Evolutionary conservation across 2,797 vertebrate species (phyloP), one percentile per base, ranked within the genome.

Genomic region (Pipistrellus pygmaeus): DNA sequence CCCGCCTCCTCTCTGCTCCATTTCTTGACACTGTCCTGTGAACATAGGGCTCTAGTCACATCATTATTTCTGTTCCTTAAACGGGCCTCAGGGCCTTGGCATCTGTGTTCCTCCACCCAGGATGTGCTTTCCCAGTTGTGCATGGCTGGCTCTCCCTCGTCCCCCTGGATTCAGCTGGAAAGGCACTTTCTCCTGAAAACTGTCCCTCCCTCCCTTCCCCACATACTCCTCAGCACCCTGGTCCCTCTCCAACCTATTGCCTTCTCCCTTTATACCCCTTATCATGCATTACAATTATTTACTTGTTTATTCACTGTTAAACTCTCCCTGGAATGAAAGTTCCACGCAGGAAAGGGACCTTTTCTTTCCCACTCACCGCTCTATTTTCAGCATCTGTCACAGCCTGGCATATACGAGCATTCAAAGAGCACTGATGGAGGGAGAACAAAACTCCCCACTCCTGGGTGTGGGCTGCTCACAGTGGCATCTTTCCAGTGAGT

Each of bases 291-390:
- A 84, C 48, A 85, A 57, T 82, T 12, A 76, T 20, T 30, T 30
- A 71, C 35, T 89, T 57, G 1, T 25, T 76, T 46, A 38, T 62
- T 72, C 71, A 84, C 2, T 88, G 23, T 41, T 80, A 83, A 90
- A n/a, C 14, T 2, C 11, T 93, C 60, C 46, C 38, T 68, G 41
- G 32, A 73, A 68, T 75, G 41, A 77, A 96, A 88, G 21, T 55
- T 60, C 84, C 82, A 30, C 8, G 46, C 23, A 93, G 72, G 64
- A 66, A 93, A 88, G 64, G 18, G 60, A 66, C 30, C 25, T 62
- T 46, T 81, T 60, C 46, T 90, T 48, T 64, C 93, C 57, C 21
- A 13, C 23, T 80, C 66, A 51, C 6, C 1, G 8, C 7, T 44
- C 8, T 68, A 13, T 51, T 92, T 80, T 90, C 3, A 53, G 88